Evolutionary conservation across 2,888 invertebrate species (phyloP), one percentile per base, ranked within the genome.

Genomic region (Deilephila elpenor): DNA sequence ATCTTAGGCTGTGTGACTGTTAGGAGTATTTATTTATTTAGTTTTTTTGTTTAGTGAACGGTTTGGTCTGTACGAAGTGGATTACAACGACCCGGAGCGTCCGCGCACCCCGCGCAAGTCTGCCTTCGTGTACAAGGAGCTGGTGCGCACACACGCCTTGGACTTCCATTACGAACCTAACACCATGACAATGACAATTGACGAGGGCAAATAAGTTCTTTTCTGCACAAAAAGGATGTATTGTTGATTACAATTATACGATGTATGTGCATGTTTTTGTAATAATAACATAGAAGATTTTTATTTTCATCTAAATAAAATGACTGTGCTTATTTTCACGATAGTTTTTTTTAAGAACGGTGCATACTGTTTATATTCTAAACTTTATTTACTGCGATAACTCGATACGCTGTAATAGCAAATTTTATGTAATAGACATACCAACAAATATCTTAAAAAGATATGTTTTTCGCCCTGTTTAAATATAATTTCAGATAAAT

Each of bases 1-100:
- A 44, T 44, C 2, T 44, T 44, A 14, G 14, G 2, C 11, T 44
- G 14, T 37, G 37, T 37, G 37, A 8, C 8, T 44, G 44, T 14
- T 14, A 0, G 11, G 14, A 11, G 44, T 44, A 44, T 44, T 11
- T 2, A 44, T 44, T 44, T 64, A 19, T 20, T 62, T 34, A 8
- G 19, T 19, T 59, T 59, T 8, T 73, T 44, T 71, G 77, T 77
- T 32, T 79, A 86, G 86, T 1, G 81, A 83, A 73, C 83, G 86
- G 0, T 88, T 88, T 71, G 89, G 88, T 1, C 74, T 88, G 19
- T 89, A 88, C 76, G 84, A 89, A 74, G 85, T 89, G 71, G 84
- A 88, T 75, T 88, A 81, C 77, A 78, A 80, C n/a, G 80, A 76
- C 8, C 75, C 79, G 0, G 78, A 77, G n/a, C 86, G 85, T 64